Evolutionary conservation across 2,113 vertebrate species (phyloP), one percentile per base, ranked within the genome.

Genomic region (Eulemur macaco): DNA sequence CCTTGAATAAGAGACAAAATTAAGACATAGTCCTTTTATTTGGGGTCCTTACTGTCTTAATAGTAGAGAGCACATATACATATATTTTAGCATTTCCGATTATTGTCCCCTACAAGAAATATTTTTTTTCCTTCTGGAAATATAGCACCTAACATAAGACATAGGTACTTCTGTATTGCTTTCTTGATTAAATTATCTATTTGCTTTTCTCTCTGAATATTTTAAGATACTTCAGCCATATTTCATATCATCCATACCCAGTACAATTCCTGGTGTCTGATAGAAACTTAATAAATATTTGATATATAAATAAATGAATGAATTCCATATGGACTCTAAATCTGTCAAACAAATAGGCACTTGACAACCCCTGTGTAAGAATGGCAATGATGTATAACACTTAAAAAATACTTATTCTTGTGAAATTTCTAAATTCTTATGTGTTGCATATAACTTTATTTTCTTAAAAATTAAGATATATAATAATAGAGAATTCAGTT

Each of bases 291-390:
- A 83, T 52, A 77, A 82, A 68, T 77, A 80, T 29, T 71, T 80
- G 37, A 80, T 89, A 37, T 85, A 64, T 73, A 84, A 91, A 34
- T 68, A 23, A 81, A 83, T 82, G 45, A 84, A 56, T 52, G 11
- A 73, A 73, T 89, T 74, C 34, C 39, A 93, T 3, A 8, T 39
- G 27, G 37, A 95, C 74, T 58, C 45, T 54, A 84, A 95, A 87
- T 93, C 37, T 11, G 94, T 77, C 45, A 95, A 71, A 58, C 15
- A 89, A n/a, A 17, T 64, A 97, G 94, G 27, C 69, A 78, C 42
- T 82, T 96, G 54, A 86, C 42, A 96, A 81, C 83, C 0, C 13
- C 3, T 86, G 21, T 64, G 58, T 84, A 52, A 4, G 34, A 47
- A 47, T 56, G 42, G 54, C 27, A 88, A 27, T 64, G 42, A 78